A percentile compares a stretch with the other conserved stretches of the same genome.
Evolutionary conservation across 2,797 vertebrate genomes (phyloP).

Genomic region (Triplophysa bombifrons): DNA sequence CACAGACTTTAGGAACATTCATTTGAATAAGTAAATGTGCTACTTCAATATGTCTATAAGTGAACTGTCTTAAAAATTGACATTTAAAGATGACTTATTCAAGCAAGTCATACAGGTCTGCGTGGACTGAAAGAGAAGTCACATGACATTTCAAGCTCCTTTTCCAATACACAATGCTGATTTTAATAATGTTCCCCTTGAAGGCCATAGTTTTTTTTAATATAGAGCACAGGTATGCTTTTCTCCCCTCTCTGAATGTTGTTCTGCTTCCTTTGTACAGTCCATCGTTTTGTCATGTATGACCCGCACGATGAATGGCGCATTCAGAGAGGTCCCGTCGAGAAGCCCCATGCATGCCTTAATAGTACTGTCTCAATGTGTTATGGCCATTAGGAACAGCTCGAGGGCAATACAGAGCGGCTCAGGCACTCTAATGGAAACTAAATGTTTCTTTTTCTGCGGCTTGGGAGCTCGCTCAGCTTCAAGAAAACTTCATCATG

Average conservation of each 20-base stretch:
- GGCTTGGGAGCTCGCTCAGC: constrained; percentile 49
- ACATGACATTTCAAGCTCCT: no score
- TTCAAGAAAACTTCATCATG: constrained; percentile 37
- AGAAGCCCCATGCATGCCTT: constrained; percentile 43
- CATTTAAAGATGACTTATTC: no score
- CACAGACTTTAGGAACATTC: not conserved
- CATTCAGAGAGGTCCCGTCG: constrained; percentile 31
- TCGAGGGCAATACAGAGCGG: constrained; percentile 37
- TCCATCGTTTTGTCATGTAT: constrained; percentile 29
- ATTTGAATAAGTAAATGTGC: not conserved
- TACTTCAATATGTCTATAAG: no score
- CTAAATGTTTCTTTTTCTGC: constrained; percentile 63
- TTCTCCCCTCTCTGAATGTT: not conserved
- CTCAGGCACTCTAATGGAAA: constrained; percentile 57
- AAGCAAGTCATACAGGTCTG: no score
- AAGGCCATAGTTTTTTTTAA: not conserved
- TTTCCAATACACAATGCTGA: not conserved
- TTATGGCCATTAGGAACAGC: constrained; percentile 55
- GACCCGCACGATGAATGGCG: constrained; percentile 40
- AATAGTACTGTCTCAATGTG: constrained; percentile 55
- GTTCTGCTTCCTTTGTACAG: constrained; percentile 22
- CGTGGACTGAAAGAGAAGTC: no score
- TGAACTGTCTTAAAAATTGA: no score
- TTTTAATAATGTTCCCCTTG: not conserved
- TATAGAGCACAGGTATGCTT: not conserved